Base-by-base conservation (phyloP, 2,113 vertebrate species). In the Seriola quinqueradiata region DNA sequence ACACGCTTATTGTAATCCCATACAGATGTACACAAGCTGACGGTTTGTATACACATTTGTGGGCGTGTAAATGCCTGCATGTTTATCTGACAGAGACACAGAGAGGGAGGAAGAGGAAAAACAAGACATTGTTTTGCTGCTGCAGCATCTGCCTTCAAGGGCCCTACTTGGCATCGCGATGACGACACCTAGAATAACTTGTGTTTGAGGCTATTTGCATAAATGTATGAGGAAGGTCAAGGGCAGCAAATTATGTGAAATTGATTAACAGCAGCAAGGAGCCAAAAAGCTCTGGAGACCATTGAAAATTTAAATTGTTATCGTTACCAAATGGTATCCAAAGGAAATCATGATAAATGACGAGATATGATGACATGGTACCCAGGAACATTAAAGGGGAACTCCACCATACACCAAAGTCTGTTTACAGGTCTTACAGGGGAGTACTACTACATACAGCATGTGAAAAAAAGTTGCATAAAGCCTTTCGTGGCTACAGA, bases 1-100 rank as follows among this genome's bases (percentile, higher is more conserved):
- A 73, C 23, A n/a, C 36, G 40, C 64, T 77, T 46, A 70, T 64
- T 84, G 48, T 84, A 80, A 86, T 77, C 72, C 52, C 63, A 57
- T 32, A 50, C 40, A 74, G 78, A 73, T 40, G 16, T 54, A 42
- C 42, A 34, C 58, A 60, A 50, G 32, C 50, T 21, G 25, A 14
- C 8, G 3, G 8, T 58, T 10, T 70, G 52, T 63, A 1, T 72
- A 36, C 42, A 46, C 9, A 17, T 54, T 44, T 63, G 12, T 60
- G 36, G 8, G 12, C 14, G 4, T 70, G 7, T 77, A 57, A 14
- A 23, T 67, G 14, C 58, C 28, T 79, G 44, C 67, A 10, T 82
- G 32, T 80, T 64, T 52, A 40, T 68, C 57, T 72, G 34, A 61
- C 50, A 44, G 32, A 66, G 69, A 59, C n/a, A 21, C 14, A 59